Evolutionary conservation across 2,797 vertebrate species (phyloP).

Genomic region (Myotis vivesi): DNA sequence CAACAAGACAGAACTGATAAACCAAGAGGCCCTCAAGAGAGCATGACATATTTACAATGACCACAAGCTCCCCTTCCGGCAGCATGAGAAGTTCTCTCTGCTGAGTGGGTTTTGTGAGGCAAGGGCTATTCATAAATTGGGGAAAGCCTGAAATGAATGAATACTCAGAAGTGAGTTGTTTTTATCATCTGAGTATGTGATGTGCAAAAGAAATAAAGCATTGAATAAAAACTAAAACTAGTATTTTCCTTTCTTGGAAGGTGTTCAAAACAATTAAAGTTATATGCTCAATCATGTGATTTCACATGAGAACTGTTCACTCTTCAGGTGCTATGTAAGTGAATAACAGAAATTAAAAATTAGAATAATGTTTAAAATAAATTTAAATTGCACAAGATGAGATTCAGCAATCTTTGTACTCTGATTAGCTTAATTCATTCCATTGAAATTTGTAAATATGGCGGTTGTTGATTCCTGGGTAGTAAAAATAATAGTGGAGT

Average conservation of each 20-base stretch:
- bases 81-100: not conserved
- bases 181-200: not conserved
- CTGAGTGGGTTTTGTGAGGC: not conserved
- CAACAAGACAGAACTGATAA: not conserved
- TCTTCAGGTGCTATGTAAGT: not conserved
- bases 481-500: not conserved
- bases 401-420: not conserved
- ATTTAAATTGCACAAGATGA: not conserved
- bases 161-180: not conserved
- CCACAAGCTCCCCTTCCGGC: not conserved
- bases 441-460: not conserved
- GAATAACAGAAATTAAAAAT: constrained; percentile 25
- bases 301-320: not conserved
- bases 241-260: not conserved
- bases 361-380: not conserved
- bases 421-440: not conserved
- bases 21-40: not conserved
- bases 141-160: not conserved
- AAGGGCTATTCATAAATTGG: not conserved
- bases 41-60: not conserved
- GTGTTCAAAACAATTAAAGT: not conserved
- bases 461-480: not conserved
- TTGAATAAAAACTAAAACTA: not conserved
- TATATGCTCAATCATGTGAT: not conserved
- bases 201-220: not conserved